Base-by-base conservation (phyloP, 2,888 invertebrate genomes). In the Zygothrica quintamaculata region DNA sequence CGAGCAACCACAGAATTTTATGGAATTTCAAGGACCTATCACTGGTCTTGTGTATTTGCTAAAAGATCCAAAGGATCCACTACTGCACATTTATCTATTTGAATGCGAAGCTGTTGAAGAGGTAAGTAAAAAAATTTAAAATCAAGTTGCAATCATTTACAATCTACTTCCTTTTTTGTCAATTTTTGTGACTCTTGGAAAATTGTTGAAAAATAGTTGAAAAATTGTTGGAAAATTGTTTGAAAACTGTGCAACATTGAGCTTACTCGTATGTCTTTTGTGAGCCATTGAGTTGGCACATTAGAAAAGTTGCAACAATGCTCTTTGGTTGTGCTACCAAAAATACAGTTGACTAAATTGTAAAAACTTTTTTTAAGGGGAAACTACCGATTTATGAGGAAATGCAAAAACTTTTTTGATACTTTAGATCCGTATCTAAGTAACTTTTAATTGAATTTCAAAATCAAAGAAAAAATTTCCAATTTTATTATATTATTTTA, bases 41-140 rank as follows among this genome's bases (percentile, higher is more conserved):
- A 93, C 92, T 44, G 94, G 93, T 84, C 92, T 96, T 87, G 93
- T 96, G 80, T 96, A 96, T 91, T 93, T 95, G 79, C 92, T 95
- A 62, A 93, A 94, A 80, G 95, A 95, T 88, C 94, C 94, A 74
- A 93, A 93, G 81, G 95, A 95, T 87, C 93, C 93, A n/a, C 91
- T 95, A 1, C 93, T 96, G 22, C 94, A 95, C 89, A 95, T 95
- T 89, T 95, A 94, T 90, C 92, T 96, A 53, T 96, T 94, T 89
- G 93, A 93, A 87, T 94, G 95, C 34, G 92, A 93, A 62, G 93
- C 94, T 33, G 92, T 92, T 0, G 91, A 92, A 50, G 95, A 95
- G 92, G 96, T 96, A 89, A 94, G 94, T 93, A 48, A 1, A 15
- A 2, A 44, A 9, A 36, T 37, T 25, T 1, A 7, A 12, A n/a